Percentiles rank a stretch among this genome's conserved stretches.
phyloP scores from a whole-genome alignment of 2,888 invertebrate genomes.

The Elegia similella region DNA sequence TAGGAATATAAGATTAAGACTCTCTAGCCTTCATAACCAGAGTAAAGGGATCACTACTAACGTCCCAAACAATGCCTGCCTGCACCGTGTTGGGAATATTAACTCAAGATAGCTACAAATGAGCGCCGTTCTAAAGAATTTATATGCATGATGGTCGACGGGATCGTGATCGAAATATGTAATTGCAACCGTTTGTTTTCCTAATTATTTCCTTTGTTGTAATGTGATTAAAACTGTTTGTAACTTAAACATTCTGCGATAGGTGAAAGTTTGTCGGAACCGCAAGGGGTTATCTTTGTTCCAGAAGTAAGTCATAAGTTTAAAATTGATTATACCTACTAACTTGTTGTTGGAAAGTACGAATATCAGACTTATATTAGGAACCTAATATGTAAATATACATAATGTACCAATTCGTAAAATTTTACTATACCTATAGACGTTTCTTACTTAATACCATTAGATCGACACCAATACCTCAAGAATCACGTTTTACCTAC shows the following conservation, averaged over 20 bases:
- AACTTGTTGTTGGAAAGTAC: too few relatives aligned
- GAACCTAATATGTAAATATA: too few relatives aligned
- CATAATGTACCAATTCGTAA: too few relatives aligned
- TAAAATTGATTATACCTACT: background rate
- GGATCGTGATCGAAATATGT: constrained; percentile 3
- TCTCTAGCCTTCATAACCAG: background rate
- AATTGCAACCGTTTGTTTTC: background rate
- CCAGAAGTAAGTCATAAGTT: background rate
- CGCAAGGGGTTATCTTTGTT: background rate
- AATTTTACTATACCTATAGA: too few relatives aligned
- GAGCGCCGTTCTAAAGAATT: constrained; percentile 1
- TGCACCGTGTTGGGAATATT: constrained; percentile 4
- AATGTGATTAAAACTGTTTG: background rate
- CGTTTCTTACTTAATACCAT: too few relatives aligned
- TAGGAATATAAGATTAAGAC: background rate
- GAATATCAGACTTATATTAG: too few relatives aligned
- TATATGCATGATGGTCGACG: background rate
- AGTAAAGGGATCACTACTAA: background rate
- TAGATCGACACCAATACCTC: too few relatives aligned
- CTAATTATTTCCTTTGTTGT: background rate
- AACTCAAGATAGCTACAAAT: background rate
- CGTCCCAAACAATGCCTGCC: background rate
- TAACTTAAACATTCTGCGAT: background rate
- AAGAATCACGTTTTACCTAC: too few relatives aligned
- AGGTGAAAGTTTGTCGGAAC: background rate